A percentile compares a stretch with the other conserved stretches of the same genome.
Conservation (phyloP, 2,888 invertebrate genomes). For the Chesias legatella region DNA sequence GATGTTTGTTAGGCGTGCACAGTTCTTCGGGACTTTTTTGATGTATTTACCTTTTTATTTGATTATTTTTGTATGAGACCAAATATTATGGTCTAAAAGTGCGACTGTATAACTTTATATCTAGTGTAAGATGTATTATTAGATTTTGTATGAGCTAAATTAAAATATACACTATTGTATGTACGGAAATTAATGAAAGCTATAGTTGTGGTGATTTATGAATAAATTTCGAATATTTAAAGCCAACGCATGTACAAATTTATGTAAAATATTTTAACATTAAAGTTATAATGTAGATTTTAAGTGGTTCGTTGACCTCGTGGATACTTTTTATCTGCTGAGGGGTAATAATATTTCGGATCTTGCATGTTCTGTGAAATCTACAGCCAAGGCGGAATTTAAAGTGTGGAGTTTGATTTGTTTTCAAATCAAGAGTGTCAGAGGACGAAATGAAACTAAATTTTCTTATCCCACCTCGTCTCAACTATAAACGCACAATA, state of each 20-base stretch:
- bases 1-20: slow-evolving; percentile 38
- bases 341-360: too few species aligned
- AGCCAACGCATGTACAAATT: background rate
- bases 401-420: too few species aligned
- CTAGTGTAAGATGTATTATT: slow-evolving; percentile 56
- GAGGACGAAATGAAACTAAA: background rate
- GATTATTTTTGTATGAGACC: slow-evolving; percentile 37
- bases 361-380: too few species aligned
- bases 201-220: slow-evolving; percentile 24
- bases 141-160: slow-evolving; percentile 75
- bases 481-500: slow-evolving; percentile 8
- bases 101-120: slow-evolving; percentile 61
- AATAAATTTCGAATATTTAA: background rate
- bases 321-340: too few species aligned
- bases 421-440: too few species aligned
- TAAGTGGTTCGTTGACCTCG: too few species aligned
- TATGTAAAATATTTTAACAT: background rate
- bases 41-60: slow-evolving; percentile 58
- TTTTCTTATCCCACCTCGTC: background rate
- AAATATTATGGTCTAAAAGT: slow-evolving; percentile 38
- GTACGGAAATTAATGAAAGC: slow-evolving; percentile 38
- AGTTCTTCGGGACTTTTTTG: slow-evolving; percentile 45
- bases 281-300: too few species aligned
- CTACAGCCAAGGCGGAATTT: too few species aligned
- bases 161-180: slow-evolving; percentile 61